Base-by-base conservation (phyloP, 2,113 vertebrate genomes). In the Proterorhinus semilunaris region DNA sequence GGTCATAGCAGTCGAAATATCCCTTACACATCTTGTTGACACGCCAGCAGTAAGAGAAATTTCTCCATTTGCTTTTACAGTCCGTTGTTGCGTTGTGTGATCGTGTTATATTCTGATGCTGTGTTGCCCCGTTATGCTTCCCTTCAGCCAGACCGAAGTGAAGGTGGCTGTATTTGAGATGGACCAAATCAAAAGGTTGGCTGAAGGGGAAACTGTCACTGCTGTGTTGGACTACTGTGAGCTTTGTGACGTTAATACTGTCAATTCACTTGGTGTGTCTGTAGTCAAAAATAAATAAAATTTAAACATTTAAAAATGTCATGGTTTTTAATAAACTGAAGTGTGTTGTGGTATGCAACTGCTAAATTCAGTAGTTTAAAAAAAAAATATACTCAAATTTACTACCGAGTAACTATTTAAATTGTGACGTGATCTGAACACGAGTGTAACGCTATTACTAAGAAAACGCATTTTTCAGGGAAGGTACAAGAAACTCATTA, bases 221-320 rank as follows among this genome's bases (percentile, higher is more conserved):
- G 85, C 90, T 88, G 82, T 89, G 72, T 85, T 88, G 78, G 83
- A 82, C 49, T 84, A 82, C 69, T 85, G 86, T 87, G 76, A 84
- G 69, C 78, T 89, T 83, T 91, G 88, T 93, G 88, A 85, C 86
- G 84, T 89, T 84, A 69, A 83, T 89, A 86, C 88, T 88, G 82
- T 90, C 82, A 71, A 89, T 91, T 79, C 89, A 91, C 87, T 92
- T 80, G 61, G 80, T 92, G 88, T 92, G 89, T 91, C 83, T 82
- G 87, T 92, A 90, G 88, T 89, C 79, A 85, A 86, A 88, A 76
- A 57, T 17, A 87, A 86, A 90, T 88, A 86, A 89, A 81, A 43
- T 66, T 78, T 86, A 84, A 86, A 82, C 64, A 15, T 62, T 52
- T 65, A 83, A 81, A 79, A 65, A 21, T 12, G 49, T 11, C 27